Conservation (phyloP, 2,797 vertebrate genomes). For the Anas bahamensis region DNA sequence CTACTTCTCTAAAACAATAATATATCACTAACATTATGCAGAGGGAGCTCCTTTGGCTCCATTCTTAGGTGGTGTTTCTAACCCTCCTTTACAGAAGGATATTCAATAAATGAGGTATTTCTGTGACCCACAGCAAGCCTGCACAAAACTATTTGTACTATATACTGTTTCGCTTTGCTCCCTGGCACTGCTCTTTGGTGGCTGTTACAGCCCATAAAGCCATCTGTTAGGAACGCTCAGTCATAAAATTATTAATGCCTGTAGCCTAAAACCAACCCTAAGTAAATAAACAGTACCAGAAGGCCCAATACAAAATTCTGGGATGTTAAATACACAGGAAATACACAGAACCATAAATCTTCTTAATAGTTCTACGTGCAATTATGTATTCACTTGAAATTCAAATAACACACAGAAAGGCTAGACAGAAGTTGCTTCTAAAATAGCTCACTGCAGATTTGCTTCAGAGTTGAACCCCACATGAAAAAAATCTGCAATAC, state of each 20-base stretch:
- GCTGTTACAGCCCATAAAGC: constrained; percentile 59
- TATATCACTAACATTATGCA: not conserved
- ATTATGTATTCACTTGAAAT: constrained; percentile 49
- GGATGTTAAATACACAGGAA: constrained; percentile 44
- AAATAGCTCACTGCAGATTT: not conserved
- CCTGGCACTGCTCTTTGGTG: constrained; percentile 50
- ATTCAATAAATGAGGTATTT: constrained; percentile 48
- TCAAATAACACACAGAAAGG: not conserved
- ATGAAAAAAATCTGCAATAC: not conserved
- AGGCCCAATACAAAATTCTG: constrained; percentile 50
- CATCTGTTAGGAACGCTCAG: constrained; percentile 61
- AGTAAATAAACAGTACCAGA: constrained; percentile 70
- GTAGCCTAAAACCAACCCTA: constrained; percentile 56
- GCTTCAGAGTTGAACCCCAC: not conserved
- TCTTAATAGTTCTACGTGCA: constrained; percentile 8
- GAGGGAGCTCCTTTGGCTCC: not conserved
- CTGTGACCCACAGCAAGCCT: constrained; percentile 34
- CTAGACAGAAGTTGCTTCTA: constrained; percentile 7
- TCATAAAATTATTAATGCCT: constrained; percentile 68
- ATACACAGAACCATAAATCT: constrained; percentile 47
- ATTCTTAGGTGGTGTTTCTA: constrained; percentile 28
- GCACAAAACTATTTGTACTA: constrained; percentile 45
- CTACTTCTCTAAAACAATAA: constrained; percentile 2
- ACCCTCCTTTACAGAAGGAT: not conserved
- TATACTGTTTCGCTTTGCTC: constrained; percentile 55